phyloP scores from a whole-genome alignment of 37 sponge, comb jelly and placozoan genomes.

The Cliona cf. orientalis region DNA sequence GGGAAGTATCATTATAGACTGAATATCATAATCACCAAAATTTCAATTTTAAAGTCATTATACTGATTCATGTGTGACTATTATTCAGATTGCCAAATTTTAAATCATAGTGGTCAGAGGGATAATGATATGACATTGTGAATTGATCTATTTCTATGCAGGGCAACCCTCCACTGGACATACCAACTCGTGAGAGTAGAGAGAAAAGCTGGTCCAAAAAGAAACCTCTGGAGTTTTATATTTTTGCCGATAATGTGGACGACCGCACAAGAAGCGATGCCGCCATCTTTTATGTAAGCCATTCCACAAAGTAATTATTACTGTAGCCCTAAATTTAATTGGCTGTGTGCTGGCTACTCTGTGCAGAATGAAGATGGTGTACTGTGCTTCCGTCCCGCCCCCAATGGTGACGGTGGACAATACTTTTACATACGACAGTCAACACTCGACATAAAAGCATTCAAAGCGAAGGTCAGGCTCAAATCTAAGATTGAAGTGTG shows the following conservation, averaged over 20 bases:
- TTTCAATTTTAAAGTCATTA: too few species aligned
- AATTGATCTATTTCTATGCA: neutral
- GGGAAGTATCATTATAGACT: too few species aligned
- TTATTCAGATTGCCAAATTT: too few species aligned
- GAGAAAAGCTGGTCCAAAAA: conserved; percentile 17
- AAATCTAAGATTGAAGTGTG: neutral
- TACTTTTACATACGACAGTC: conserved; percentile 16
- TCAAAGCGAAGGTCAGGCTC: neutral
- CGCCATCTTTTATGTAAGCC: conserved; percentile 34
- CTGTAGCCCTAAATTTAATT: neutral
- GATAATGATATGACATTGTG: too few species aligned
- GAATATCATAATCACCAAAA: too few species aligned
- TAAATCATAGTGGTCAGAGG: too few species aligned
- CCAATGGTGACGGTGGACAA: conserved; percentile 12
- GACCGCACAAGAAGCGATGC: conserved; percentile 36
- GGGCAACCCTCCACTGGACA: conserved; percentile 17
- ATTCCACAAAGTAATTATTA: neutral
- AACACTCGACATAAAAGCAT: neutral
- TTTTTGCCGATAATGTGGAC: conserved; percentile 44
- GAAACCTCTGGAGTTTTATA: conserved; percentile 13
- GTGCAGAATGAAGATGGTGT: conserved; percentile 45
- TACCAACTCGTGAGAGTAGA: conserved; percentile 30
- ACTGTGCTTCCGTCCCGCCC: conserved; percentile 48
- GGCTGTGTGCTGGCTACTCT: neutral
- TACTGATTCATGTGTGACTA: too few species aligned